Conservation (phyloP, 2,113 vertebrate species). For the Anolis carolinensis region DNA sequence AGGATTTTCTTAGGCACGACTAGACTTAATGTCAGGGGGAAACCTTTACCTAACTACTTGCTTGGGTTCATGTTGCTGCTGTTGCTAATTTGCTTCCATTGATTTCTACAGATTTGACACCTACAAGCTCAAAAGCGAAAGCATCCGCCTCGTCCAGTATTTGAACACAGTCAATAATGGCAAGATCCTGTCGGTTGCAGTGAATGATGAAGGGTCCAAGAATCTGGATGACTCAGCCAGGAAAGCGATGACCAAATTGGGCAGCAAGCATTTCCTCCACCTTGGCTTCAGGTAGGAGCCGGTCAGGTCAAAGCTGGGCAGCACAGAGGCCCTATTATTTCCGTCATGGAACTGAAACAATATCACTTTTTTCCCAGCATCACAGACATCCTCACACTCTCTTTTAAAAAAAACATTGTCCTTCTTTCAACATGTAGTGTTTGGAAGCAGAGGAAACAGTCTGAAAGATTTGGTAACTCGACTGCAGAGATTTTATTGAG, state of each 20-base stretch:
- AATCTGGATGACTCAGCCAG: constrained; percentile 90
- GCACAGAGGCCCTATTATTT: constrained; percentile 67
- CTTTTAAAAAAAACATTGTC: neutral
- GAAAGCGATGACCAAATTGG: constrained; percentile 86
- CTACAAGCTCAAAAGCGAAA: constrained; percentile 89
- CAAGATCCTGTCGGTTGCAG: constrained; percentile 86
- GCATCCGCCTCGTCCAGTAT: constrained; percentile 86
- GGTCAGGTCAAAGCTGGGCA: neutral
- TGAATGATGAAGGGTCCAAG: constrained; percentile 95
- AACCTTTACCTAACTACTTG: neutral
- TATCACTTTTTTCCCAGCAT: constrained; percentile 48
- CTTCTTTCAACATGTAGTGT: constrained; percentile 32
- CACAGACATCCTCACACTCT: constrained; percentile 58
- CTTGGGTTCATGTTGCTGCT: neutral
- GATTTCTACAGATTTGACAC: constrained; percentile 88
- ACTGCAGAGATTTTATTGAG: constrained; percentile 52
- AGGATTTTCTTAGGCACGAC: no score
- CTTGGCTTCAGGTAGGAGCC: constrained; percentile 90
- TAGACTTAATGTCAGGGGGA: no score
- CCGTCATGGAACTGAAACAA: constrained; percentile 61
- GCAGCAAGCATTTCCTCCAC: constrained; percentile 88
- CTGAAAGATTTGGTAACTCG: constrained; percentile 41
- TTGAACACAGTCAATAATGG: constrained; percentile 79
- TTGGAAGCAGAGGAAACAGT: constrained; percentile 53
- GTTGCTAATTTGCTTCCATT: neutral